A percentile compares a stretch with the other conserved stretches of the same genome.
Evolutionary conservation across 2,113 vertebrate genomes (phyloP).

Genomic region (Erythrocercus mccallii): DNA sequence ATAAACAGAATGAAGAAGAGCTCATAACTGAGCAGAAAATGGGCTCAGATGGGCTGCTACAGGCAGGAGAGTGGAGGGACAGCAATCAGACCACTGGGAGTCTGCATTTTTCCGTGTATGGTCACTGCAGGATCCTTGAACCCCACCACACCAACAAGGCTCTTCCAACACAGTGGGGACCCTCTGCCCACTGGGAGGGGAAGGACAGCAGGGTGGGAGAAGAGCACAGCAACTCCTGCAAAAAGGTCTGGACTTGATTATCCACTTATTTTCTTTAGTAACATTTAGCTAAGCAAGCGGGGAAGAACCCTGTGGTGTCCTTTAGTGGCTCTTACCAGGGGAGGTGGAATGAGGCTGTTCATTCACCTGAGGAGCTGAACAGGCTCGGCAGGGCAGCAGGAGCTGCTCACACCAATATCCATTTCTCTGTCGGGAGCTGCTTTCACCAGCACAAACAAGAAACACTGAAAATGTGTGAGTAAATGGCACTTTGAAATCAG

Average conservation of each 20-base stretch:
- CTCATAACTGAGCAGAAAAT: neutral
- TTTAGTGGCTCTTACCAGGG: neutral
- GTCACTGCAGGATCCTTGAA: neutral
- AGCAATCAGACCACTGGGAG: neutral
- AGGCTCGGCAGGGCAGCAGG: neutral
- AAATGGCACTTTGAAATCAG: neutral
- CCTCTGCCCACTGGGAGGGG: neutral
- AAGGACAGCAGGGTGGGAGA: neutral
- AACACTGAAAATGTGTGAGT: neutral
- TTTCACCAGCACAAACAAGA: neutral
- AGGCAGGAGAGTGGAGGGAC: neutral
- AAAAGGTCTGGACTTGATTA: slow-evolving; percentile 30
- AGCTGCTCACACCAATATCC: neutral
- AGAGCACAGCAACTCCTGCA: neutral
- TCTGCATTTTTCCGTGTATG: neutral
- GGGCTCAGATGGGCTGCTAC: neutral
- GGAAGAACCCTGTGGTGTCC: neutral
- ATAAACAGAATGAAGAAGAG: neutral
- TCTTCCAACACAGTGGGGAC: neutral
- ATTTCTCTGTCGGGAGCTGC: neutral
- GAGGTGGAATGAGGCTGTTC: neutral
- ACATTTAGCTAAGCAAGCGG: neutral
- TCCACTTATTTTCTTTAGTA: slow-evolving; percentile 8
- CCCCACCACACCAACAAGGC: neutral
- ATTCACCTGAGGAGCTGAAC: neutral